phyloP scores from a whole-genome alignment of 2,888 invertebrate species.

The Julus scanicus region DNA sequence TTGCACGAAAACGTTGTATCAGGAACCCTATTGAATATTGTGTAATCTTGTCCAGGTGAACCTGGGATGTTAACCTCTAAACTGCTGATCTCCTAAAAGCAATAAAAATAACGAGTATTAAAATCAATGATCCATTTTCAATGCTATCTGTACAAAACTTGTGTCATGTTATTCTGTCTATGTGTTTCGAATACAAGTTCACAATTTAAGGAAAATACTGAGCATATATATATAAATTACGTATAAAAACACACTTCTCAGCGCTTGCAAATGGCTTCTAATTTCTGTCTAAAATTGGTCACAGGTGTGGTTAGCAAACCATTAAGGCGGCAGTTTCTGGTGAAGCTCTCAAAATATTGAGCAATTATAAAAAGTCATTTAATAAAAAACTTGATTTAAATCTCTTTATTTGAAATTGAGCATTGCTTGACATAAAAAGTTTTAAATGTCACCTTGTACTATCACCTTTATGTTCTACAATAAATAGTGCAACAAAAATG shows the following conservation, averaged over 20 bases:
- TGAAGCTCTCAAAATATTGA: not conserved
- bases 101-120: not conserved
- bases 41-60: slow-evolving; percentile 59
- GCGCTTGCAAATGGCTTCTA: not conserved
- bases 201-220: not conserved
- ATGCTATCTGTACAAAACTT: not conserved
- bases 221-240: not conserved
- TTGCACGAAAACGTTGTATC: slow-evolving; percentile 57
- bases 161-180: not conserved
- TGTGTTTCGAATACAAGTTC: not conserved
- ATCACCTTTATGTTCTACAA: not conserved
- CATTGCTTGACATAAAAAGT: slow-evolving; percentile 6
- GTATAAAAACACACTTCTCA: not conserved
- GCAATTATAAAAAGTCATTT: not conserved
- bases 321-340: not conserved
- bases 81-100: slow-evolving; percentile 44
- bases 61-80: slow-evolving; percentile 57
- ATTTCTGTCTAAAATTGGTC: not conserved
- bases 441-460: not conserved
- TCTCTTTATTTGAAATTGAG: not conserved
- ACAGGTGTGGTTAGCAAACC: not conserved
- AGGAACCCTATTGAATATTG: slow-evolving; percentile 58
- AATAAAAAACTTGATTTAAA: not conserved
- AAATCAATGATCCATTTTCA: slow-evolving; percentile 15
- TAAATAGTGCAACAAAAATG: not conserved